phyloP scores from a whole-genome alignment of 1,140 invertebrate species.

The Archivesica marissinica region DNA sequence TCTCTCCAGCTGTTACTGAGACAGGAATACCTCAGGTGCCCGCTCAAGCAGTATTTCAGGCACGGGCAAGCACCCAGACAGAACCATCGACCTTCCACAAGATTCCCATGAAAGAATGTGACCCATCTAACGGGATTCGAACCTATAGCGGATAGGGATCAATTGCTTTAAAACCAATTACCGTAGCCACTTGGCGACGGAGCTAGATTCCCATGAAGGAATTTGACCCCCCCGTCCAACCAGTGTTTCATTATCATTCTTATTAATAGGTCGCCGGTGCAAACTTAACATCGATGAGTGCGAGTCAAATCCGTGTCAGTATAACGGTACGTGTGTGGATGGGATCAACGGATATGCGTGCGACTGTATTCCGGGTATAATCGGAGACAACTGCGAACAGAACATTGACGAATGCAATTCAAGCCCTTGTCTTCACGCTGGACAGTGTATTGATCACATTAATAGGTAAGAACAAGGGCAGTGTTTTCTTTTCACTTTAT shows the following conservation, averaged over 20 bases:
- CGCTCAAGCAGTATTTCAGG: too few relatives aligned
- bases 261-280: constrained; percentile 68
- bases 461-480: constrained; percentile 25
- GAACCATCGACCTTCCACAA: too few relatives aligned
- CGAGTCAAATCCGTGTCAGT: constrained; percentile 66
- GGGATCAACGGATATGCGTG: constrained; percentile 69
- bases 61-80: too few relatives aligned
- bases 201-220: too few relatives aligned
- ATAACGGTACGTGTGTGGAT: constrained; percentile 74
- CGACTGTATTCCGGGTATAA: constrained; percentile 71
- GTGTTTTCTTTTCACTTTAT: constrained; percentile 88
- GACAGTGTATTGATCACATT: constrained; percentile 63
- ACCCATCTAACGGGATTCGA: too few relatives aligned
- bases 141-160: too few relatives aligned
- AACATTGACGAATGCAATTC: constrained; percentile 67
- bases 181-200: too few relatives aligned
- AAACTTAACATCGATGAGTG: constrained; percentile 76
- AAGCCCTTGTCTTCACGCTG: constrained; percentile 66
- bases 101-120: too few relatives aligned
- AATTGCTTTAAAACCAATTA: too few relatives aligned
- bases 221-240: too few relatives aligned
- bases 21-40: too few relatives aligned
- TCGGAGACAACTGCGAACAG: constrained; percentile 62
- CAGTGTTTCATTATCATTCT: not conserved
- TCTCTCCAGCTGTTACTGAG: too few relatives aligned